Conservation (phyloP, 2,113 vertebrate species). For the Dipodomys spectabilis region DNA sequence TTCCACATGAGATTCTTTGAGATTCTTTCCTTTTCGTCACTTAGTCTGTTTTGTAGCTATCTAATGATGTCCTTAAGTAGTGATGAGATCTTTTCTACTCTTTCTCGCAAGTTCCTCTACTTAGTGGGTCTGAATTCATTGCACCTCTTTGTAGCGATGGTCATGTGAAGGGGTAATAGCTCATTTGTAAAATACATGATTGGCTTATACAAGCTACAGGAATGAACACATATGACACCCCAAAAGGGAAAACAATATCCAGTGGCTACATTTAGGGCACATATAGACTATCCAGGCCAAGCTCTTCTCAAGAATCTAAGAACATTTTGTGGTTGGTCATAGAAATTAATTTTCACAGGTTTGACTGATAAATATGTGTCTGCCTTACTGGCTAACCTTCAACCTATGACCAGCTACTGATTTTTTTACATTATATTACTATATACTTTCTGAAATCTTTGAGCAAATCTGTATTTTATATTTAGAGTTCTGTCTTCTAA, state of each 20-base stretch:
- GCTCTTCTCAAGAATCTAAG: background rate
- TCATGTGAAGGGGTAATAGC: background rate
- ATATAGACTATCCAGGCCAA: background rate
- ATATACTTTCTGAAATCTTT: background rate
- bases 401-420: too few species aligned
- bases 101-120: background rate
- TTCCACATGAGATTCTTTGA: too few species aligned
- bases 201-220: background rate
- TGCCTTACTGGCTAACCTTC: background rate
- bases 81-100: background rate
- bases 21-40: too few species aligned
- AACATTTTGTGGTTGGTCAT: background rate
- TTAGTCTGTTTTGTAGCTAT: background rate
- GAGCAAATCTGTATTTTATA: background rate
- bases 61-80: background rate
- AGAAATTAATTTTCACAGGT: background rate
- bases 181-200: background rate
- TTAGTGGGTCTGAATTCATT: background rate
- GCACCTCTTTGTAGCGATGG: background rate
- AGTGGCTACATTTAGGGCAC: background rate
- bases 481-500: background rate
- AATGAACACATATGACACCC: too few species aligned
- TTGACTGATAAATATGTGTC: background rate
- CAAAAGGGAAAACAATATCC: background rate
- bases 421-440: too few species aligned